phyloP scores from a whole-genome alignment of 2,888 invertebrate species.

The Pedicia rivosa region DNA sequence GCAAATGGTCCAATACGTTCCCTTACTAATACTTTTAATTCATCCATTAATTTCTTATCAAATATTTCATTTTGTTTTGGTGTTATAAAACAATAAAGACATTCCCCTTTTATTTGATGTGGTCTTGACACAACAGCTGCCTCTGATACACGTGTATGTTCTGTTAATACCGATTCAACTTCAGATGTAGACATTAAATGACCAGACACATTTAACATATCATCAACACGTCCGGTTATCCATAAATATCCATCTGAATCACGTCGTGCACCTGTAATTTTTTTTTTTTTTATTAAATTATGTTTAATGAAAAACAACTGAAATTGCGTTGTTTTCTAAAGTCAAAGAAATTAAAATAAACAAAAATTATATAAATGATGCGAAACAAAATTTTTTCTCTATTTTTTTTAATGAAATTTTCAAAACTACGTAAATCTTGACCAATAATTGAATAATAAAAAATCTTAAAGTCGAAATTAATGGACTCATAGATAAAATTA shows the following conservation, averaged over 20 bases:
- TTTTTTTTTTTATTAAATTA: neutral
- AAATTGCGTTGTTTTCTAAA: no score
- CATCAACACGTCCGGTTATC: constrained; percentile 95
- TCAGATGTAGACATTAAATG: constrained; percentile 96
- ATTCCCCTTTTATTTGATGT: constrained; percentile 91
- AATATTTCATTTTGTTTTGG: constrained; percentile 62
- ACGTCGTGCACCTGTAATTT: constrained; percentile 58
- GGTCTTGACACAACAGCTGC: constrained; percentile 93
- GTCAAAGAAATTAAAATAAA: no score
- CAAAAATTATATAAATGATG: no score
- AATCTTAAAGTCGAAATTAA: no score
- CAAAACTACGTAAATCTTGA: no score
- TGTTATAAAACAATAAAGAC: constrained; percentile 92
- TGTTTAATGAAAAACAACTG: no score
- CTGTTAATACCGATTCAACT: constrained; percentile 67
- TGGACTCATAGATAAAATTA: no score
- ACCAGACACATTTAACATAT: constrained; percentile 97
- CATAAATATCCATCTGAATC: constrained; percentile 92
- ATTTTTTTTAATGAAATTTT: no score
- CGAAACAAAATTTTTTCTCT: no score
- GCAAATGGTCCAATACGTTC: constrained; percentile 92
- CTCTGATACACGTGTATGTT: constrained; percentile 70
- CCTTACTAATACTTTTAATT: constrained; percentile 65
- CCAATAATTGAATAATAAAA: no score
- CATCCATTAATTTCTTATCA: constrained; percentile 49